Evolutionary conservation across 2,113 vertebrate species (phyloP).

Genomic region (Malurus melanocephalus): DNA sequence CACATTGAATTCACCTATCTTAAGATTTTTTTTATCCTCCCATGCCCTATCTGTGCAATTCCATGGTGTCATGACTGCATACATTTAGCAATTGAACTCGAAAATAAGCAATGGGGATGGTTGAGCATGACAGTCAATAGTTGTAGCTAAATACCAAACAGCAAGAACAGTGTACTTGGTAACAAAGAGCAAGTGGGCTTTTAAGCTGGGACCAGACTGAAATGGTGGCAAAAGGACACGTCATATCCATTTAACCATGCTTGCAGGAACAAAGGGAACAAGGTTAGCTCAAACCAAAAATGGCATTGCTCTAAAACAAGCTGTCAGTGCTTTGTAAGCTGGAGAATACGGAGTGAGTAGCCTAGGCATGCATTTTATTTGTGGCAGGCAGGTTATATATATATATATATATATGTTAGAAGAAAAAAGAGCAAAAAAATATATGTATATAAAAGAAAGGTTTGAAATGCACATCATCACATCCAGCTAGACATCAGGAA

Average conservation of each 20-base stretch:
- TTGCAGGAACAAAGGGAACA: constrained; percentile 73
- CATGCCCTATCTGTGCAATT: constrained; percentile 69
- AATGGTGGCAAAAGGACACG: constrained; percentile 67
- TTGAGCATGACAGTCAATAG: constrained; percentile 54
- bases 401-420: constrained; percentile 62
- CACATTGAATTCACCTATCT: constrained; percentile 78
- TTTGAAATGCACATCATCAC: constrained; percentile 83
- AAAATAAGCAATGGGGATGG: constrained; percentile 69
- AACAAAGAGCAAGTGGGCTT: constrained; percentile 66
- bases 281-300: constrained; percentile 75
- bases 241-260: constrained; percentile 86
- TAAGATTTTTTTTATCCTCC: constrained; percentile 61
- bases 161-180: constrained; percentile 57
- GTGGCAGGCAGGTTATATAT: constrained; percentile 77
- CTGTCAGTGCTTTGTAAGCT: constrained; percentile 70
- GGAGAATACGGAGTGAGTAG: constrained; percentile 79
- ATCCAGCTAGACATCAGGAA: constrained; percentile 79
- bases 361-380: constrained; percentile 88
- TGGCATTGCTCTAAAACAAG: constrained; percentile 73
- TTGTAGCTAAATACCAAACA: constrained; percentile 57
- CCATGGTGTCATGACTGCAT: constrained; percentile 72
- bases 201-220: constrained; percentile 58
- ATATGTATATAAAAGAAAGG: constrained; percentile 66
- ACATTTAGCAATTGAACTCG: constrained; percentile 66
- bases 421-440: constrained; percentile 75